Evolutionary conservation across 92 coral and sea anemone species (phyloP).

Genomic region (Porites evermanni): DNA sequence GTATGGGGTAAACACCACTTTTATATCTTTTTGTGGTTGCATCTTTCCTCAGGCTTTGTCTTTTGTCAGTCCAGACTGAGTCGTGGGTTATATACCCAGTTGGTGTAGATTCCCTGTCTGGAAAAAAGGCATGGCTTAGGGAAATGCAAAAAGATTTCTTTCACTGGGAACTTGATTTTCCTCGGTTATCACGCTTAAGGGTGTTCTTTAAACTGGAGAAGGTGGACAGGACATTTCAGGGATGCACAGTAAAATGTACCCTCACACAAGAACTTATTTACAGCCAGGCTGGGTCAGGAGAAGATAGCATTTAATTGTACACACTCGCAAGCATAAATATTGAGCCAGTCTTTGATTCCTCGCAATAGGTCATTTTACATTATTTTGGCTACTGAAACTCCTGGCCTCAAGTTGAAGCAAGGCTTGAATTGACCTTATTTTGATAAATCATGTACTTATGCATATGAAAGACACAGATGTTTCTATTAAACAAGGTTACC

Average conservation of each 20-base stretch:
- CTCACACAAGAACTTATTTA: too few relatives aligned
- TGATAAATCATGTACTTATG: too few relatives aligned
- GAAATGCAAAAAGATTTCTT: neutral
- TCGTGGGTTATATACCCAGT: neutral
- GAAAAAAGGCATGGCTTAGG: neutral
- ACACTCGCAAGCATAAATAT: neutral
- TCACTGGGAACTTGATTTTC: neutral
- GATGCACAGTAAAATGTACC: too few relatives aligned
- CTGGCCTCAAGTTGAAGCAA: too few relatives aligned
- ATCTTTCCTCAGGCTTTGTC: neutral
- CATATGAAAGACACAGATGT: too few relatives aligned
- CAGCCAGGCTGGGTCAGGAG: too few relatives aligned
- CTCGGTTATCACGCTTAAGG: neutral
- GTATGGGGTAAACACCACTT: neutral
- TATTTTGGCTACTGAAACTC: too few relatives aligned
- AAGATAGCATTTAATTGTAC: neutral
- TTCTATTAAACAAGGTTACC: too few relatives aligned
- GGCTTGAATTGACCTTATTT: too few relatives aligned
- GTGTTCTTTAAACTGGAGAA: neutral
- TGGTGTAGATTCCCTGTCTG: slow-evolving; percentile 6
- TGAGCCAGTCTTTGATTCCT: neutral
- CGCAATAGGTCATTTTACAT: neutral
- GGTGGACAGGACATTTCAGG: neutral
- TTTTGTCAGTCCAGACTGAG: neutral
- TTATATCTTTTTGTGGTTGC: neutral